Base-by-base conservation (phyloP, 2,888 invertebrate genomes). In the Hesperia comma region DNA sequence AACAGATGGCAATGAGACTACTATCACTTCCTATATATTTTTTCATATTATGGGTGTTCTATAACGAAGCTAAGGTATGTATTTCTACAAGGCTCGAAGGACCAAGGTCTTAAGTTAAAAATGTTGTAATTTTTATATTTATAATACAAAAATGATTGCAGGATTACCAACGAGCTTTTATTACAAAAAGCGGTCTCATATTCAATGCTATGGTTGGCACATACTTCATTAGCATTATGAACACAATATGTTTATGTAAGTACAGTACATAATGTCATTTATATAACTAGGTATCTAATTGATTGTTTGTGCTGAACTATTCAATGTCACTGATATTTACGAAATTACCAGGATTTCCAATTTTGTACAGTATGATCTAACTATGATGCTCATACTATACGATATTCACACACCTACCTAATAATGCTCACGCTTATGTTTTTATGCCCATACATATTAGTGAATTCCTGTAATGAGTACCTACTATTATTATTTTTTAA, bases 41-140 rank as follows among this genome's bases (percentile, higher is more conserved):
- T 87, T 94, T 95, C 56, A 93, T 97, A 55, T 80, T 98, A 56
- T 97, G 97, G 95, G 79, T 95, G 15, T 97, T 98, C 82, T 98
- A 97, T 79, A 94, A 93, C 61, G 94, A 95, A 74, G 93, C 95
- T 71, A 92, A 94, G 90, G 94, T 94, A 83, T 70, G 32, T 12
- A 10, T 56, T 56, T 58, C n/a, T n/a, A n/a, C n/a, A 14, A 33
- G 53, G 60, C 53, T 60, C 57, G 49, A 64, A 64, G 51, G 55
- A 58, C 57, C 64, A 55, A 14, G 17, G 54, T 17, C 17, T 3
- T 15, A 46, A 7, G 12, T 37, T 12, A 10, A 8, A 2, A 33
- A 12, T 12, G 8, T 1, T 10, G 10, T 1, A 7, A 37, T 37
- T 12, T 37, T 3, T 37, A 3, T 37, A 6, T 8, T 46, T 46